These are phyloP conservation scores for Mythimna vitellina DNA, from an alignment of 2,888 invertebrate genomes.

Conservation along the genomic window DNA sequence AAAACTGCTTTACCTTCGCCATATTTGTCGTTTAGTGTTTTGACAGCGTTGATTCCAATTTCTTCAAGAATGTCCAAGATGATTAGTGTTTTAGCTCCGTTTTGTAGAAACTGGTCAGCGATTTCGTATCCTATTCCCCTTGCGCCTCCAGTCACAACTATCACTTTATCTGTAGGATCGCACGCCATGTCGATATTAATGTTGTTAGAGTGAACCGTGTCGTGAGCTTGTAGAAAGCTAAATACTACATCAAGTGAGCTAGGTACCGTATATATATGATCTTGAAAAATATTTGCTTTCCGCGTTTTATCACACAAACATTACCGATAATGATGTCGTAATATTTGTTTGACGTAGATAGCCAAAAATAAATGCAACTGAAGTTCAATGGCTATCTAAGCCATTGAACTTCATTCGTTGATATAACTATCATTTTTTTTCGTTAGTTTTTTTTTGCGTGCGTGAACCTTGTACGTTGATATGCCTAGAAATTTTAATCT, in stretches of 20 bases:
- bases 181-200: slow-evolving; percentile 51
- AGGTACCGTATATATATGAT: too few relatives aligned
- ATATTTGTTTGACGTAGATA: background rate
- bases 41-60: slow-evolving; percentile 74
- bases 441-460: background rate
- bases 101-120: slow-evolving; percentile 80
- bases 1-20: slow-evolving; percentile 83
- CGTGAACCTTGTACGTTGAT: too few relatives aligned
- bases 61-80: slow-evolving; percentile 68
- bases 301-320: slow-evolving; percentile 1
- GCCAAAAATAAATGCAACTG: too few relatives aligned
- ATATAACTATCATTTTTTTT: background rate
- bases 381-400: too few relatives aligned
- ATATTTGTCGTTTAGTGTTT: slow-evolving; percentile 78
- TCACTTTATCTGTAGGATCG: slow-evolving; percentile 64
- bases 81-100: slow-evolving; percentile 72
- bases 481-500: too few relatives aligned
- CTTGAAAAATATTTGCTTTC: background rate
- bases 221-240: background rate
- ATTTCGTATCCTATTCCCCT: slow-evolving; percentile 87
- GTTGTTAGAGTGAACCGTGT: background rate
- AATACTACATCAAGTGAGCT: slow-evolving; percentile 6
- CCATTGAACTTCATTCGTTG: background rate
- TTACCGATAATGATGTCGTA: background rate
- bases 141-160: slow-evolving; percentile 88